Evolutionary conservation across 2,888 invertebrate genomes (phyloP), one percentile per base, ranked within the genome.

Genomic region (Agonopterix heracliana): DNA sequence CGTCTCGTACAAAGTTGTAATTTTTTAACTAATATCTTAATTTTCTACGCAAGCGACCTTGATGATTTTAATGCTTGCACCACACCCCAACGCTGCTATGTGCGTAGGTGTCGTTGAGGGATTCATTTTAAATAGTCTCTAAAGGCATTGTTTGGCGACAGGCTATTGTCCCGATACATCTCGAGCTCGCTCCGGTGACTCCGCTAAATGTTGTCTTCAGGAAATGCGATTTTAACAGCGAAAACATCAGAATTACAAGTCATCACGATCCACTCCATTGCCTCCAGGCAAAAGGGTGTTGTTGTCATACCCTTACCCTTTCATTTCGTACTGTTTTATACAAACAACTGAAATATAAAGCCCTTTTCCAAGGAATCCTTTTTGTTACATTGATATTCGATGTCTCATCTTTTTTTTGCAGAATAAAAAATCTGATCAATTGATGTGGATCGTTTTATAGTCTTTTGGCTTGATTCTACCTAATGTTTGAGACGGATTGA

Each of bases 181-280:
- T 86, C 69, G 76, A 76, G 69, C 66, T 54, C 80, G 87, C 86
- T 68, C 64, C 81, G 66, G 62, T 78, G 76, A 63, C 68, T 80
- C 54, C 61, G 69, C 70, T 81, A 74, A 87, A 87, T 85, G 78
- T 73, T 69, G 65, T 63, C 66, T 66, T 78, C 79, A 86, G 87
- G 86, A 88, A 88, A 88, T 86, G 77, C 81, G 88, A 87, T 86
- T 87, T 87, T 80, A 86, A 87, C 77, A 82, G 78, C 74, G 79
- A 78, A 87, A 87, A 88, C 84, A 87, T 84, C 73, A 65, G 74
- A 85, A 82, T 83, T 83, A 87, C 85, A 81, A 84, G 83, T 85
- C 84, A 86, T 87, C 75, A 70, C 58, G 70, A 71, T 74, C 59
- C 78, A 85, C 79, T 78, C 71, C 78, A 71, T 63, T 86, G 86